Evolutionary conservation across 2,797 vertebrate species (phyloP), one percentile per base, ranked within the genome.

Genomic region (Pantherophis vulpinus): DNA sequence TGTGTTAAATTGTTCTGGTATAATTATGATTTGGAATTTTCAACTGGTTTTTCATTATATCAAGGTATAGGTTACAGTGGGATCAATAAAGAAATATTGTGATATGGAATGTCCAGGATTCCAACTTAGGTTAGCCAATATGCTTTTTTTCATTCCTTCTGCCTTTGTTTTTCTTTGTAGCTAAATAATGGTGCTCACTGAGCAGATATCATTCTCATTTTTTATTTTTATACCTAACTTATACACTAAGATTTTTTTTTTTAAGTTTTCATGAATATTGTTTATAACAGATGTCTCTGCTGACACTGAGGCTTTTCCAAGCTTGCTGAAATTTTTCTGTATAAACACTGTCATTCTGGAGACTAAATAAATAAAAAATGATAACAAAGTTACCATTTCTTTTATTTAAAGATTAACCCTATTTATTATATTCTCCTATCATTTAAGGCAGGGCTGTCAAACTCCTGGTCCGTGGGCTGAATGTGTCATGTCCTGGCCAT

Each of bases 381-480:
- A 23, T 23, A 59, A 59, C 6, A 59, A 92, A 88, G 32, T 12
- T 93, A 70, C 87, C 93, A 79, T 59, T 95, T n/a, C 37, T 5
- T 90, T 94, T 86, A 95, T 91, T 94, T 95, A 37, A 92, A 93
- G 70, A 37, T 63, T 55, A 90, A 58, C 10, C 59, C 54, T 55
- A 86, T 87, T 54, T 88, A 10, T 74, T 74, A 93, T 93, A 55
- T 0, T 10, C 1, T 60, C 92, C 56, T 2, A 86, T 51, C 93
- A 55, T 83, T 58, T 74, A 74, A 74, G n/a, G 87, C 7, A 9
- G 3, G 3, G 60, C 25, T 61, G 60, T 61, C 25, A 61, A 61
- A 61, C 25, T 61, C 25, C 14, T 5, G 56, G 56, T 5, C 56
- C 14, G 4, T 5, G 14, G 56, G 56, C 13, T 1, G 2, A 14